phyloP scores from a whole-genome alignment of 2,113 vertebrate genomes.

The Talpa occidentalis region DNA sequence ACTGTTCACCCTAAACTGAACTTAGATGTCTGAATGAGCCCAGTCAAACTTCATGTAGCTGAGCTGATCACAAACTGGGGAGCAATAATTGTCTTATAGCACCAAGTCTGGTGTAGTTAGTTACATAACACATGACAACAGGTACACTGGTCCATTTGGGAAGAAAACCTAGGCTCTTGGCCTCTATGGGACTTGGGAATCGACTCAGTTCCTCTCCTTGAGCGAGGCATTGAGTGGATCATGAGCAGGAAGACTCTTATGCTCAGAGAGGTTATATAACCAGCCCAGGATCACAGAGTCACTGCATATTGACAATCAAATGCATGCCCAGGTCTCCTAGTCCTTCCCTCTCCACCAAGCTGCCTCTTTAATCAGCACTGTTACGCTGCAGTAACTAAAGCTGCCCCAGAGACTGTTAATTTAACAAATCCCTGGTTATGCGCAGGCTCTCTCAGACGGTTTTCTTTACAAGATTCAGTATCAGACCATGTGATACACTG shows the following conservation, averaged over 20 bases:
- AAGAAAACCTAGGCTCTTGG: neutral
- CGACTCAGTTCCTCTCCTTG: neutral
- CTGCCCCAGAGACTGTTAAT: slow-evolving; percentile 87
- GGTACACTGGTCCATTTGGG: neutral
- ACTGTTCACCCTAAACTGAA: neutral
- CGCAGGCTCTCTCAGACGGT: slow-evolving; percentile 78
- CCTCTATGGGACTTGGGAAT: neutral
- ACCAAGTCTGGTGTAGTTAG: neutral
- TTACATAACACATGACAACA: neutral
- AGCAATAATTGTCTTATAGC: neutral
- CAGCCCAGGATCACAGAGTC: no score
- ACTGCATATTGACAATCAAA: no score
- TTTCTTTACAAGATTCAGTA: slow-evolving; percentile 80
- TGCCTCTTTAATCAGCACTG: slow-evolving; percentile 22
- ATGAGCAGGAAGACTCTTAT: neutral
- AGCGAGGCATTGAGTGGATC: neutral
- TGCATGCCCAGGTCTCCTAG: no score
- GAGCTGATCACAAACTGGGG: neutral
- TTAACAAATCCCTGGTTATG: slow-evolving; percentile 87
- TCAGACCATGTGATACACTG: slow-evolving; percentile 75
- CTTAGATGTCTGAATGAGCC: neutral
- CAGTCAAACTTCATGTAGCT: neutral
- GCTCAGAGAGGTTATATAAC: neutral
- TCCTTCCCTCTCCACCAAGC: neutral
- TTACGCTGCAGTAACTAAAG: slow-evolving; percentile 90